phyloP scores from a whole-genome alignment of 2,888 invertebrate genomes.

The Heliconius erato region DNA sequence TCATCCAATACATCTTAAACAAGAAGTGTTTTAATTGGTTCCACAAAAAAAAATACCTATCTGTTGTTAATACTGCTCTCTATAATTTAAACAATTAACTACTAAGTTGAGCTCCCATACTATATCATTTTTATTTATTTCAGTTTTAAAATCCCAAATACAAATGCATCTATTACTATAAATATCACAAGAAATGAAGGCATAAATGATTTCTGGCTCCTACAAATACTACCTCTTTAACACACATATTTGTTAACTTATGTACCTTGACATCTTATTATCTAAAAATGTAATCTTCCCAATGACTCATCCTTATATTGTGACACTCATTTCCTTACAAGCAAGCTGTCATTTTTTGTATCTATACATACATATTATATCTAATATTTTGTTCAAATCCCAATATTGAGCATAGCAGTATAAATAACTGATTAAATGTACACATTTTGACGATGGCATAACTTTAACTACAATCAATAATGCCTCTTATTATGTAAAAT shows the following conservation, averaged over 20 bases:
- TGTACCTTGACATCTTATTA: neutral
- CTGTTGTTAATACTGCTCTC: constrained; percentile 6
- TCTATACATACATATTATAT: constrained; percentile 39
- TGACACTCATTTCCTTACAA: constrained; percentile 28
- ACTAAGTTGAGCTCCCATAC: constrained; percentile 1
- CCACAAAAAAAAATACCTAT: neutral
- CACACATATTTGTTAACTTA: neutral
- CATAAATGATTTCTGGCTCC: constrained; percentile 56
- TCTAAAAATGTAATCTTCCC: constrained; percentile 8
- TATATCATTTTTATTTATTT: neutral
- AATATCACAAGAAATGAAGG: constrained; percentile 69
- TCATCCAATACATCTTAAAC: neutral
- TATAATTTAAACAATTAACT: neutral
- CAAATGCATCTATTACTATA: constrained; percentile 35
- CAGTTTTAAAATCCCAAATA: constrained; percentile 27
- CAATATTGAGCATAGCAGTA: constrained; percentile 38
- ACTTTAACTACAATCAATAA: neutral
- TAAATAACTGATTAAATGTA: constrained; percentile 13
- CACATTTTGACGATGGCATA: constrained; percentile 12
- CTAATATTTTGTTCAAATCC: constrained; percentile 38
- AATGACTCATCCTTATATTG: constrained; percentile 12
- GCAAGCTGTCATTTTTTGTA: constrained; percentile 43
- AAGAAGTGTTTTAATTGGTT: neutral
- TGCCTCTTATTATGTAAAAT: constrained; percentile 16
- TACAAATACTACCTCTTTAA: constrained; percentile 47